Evolutionary conservation across 2,888 invertebrate species (phyloP).

Genomic region (Lysandra bellargus): DNA sequence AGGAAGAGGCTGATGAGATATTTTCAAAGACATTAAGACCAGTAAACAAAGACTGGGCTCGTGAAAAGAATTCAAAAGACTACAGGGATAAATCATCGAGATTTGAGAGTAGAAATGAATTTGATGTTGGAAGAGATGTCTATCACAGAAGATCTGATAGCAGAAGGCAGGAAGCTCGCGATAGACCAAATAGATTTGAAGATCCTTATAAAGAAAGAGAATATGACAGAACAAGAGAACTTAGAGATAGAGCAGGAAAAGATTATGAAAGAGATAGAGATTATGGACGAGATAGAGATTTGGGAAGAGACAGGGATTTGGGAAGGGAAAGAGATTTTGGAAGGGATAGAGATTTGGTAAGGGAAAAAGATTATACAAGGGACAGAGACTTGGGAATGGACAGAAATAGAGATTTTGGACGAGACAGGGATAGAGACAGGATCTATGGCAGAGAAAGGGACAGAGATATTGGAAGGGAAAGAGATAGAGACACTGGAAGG

Average conservation of each 20-base stretch:
- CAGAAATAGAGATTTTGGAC: constrained; percentile 46
- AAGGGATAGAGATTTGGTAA: constrained; percentile 41
- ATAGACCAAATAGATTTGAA: constrained; percentile 43
- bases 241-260: constrained; percentile 48
- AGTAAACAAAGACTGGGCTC: constrained; percentile 47
- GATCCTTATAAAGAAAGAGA: constrained; percentile 42
- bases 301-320: constrained; percentile 41
- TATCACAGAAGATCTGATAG: constrained; percentile 42
- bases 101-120: constrained; percentile 22
- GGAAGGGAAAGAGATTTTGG: constrained; percentile 49
- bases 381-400: constrained; percentile 37
- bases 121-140: constrained; percentile 46
- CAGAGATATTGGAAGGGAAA: constrained; percentile 40
- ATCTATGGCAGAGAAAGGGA: constrained; percentile 32
- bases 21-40: constrained; percentile 57
- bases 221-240: constrained; percentile 45
- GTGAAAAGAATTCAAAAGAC: constrained; percentile 43
- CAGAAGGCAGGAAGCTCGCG: constrained; percentile 33
- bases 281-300: constrained; percentile 45
- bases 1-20: constrained; percentile 63
- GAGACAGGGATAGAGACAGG: constrained; percentile 46
- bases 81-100: constrained; percentile 44
- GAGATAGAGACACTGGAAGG: constrained; percentile 43
- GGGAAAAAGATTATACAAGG: constrained; percentile 46
- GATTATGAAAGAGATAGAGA: constrained; percentile 52